Percentiles rank a stretch among this genome's conserved stretches.
Conservation (phyloP, 53 echinoderm and acorn worm species). For the Temnopleurus reevesii region DNA sequence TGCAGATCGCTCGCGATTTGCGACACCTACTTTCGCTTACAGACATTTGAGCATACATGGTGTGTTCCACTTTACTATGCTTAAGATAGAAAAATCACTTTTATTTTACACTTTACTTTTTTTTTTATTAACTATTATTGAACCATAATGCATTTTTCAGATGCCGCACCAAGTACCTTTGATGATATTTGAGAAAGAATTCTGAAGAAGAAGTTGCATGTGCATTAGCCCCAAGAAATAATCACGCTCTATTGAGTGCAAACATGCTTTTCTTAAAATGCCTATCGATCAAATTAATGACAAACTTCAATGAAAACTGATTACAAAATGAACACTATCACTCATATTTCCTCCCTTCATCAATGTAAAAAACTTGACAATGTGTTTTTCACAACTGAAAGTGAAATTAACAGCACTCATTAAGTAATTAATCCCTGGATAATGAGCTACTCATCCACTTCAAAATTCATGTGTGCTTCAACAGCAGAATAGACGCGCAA, state of each 20-base stretch:
- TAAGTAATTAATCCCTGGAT: not conserved
- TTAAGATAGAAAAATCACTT: too few relatives aligned
- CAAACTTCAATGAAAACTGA: not conserved
- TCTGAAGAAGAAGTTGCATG: not conserved
- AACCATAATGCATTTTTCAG: too few relatives aligned
- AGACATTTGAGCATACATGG: too few relatives aligned
- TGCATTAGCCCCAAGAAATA: not conserved
- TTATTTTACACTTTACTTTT: too few relatives aligned
- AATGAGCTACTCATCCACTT: not conserved
- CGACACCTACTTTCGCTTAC: too few relatives aligned
- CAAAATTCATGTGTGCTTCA: too few relatives aligned
- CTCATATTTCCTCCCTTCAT: not conserved
- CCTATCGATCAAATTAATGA: not conserved
- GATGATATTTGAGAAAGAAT: not conserved
- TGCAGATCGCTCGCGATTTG: too few relatives aligned
- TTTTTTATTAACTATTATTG: too few relatives aligned
- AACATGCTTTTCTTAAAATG: not conserved
- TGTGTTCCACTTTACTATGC: too few relatives aligned
- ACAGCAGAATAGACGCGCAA: too few relatives aligned
- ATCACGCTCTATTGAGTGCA: not conserved
- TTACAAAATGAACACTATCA: not conserved
- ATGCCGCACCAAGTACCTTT: too few relatives aligned
- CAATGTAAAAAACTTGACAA: not conserved
- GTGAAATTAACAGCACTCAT: not conserved
- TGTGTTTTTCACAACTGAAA: conserved; percentile 10